Percentiles rank a stretch among this genome's conserved stretches.
These are phyloP conservation scores for Melanostoma mellinum DNA, from an alignment of 2,888 invertebrate genomes.

Conservation along the genomic window DNA sequence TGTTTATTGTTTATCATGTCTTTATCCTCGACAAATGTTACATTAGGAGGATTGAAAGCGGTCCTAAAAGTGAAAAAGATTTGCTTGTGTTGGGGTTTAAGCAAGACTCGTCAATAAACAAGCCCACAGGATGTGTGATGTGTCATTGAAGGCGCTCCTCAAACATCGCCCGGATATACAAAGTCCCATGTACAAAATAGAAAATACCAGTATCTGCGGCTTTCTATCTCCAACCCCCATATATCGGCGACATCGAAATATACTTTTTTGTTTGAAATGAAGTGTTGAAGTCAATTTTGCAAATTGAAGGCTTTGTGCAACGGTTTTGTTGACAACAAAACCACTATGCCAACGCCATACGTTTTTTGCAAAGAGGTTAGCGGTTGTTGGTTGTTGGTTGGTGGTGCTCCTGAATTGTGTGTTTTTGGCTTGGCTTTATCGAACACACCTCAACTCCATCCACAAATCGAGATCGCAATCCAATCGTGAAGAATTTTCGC, in stretches of 20 bases:
- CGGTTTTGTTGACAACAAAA: slow-evolving; percentile 43
- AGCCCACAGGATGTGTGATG: slow-evolving; percentile 48
- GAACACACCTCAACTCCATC: neutral
- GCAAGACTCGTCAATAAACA: slow-evolving; percentile 54
- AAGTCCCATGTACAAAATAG: neutral
- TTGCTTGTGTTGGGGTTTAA: slow-evolving; percentile 35
- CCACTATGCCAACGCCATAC: neutral
- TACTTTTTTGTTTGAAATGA: slow-evolving; percentile 24
- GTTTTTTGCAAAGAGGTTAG: neutral
- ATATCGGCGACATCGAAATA: slow-evolving; percentile 10
- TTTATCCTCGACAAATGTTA: slow-evolving; percentile 59
- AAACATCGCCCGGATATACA: slow-evolving; percentile 12
- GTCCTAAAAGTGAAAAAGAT: slow-evolving; percentile 52
- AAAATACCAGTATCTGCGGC: slow-evolving; percentile 3
- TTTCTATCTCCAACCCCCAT: neutral
- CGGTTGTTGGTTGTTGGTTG: neutral
- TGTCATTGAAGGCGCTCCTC: slow-evolving; percentile 22
- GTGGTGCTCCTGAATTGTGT: slow-evolving; percentile 43
- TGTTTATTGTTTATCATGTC: slow-evolving; percentile 59
- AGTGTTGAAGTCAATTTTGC: slow-evolving; percentile 63
- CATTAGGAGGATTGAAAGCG: slow-evolving; percentile 45
- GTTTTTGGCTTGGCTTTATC: slow-evolving; percentile 11
- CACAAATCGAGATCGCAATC: neutral
- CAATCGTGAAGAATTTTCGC: slow-evolving; percentile 30
- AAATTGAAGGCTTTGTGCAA: slow-evolving; percentile 69